Percentiles rank a stretch among this genome's conserved stretches.
These are phyloP conservation scores for Thymallus thymallus DNA, from an alignment of 2,113 vertebrate genomes.

Conservation along the genomic window DNA sequence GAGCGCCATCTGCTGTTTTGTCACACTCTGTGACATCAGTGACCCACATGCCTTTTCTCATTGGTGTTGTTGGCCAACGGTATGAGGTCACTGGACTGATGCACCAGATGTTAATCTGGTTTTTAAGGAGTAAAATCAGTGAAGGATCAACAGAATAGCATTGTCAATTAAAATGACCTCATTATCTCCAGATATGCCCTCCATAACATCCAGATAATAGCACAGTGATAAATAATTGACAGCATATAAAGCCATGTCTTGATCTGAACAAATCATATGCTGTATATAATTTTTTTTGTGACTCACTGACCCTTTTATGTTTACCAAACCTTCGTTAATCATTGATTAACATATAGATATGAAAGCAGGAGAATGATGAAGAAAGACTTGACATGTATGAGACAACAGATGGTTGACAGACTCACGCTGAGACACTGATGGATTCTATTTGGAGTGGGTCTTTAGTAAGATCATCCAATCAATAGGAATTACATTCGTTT, in stretches of 20 bases:
- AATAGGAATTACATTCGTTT: conserved; percentile 8
- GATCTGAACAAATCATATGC: background rate
- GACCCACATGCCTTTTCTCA: background rate
- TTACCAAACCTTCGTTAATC: background rate
- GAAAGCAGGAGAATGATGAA: background rate
- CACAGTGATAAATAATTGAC: too few relatives aligned
- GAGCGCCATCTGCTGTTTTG: conserved; percentile 44
- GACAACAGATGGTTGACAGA: background rate
- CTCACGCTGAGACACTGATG: background rate
- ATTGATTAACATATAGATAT: background rate
- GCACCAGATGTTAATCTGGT: background rate
- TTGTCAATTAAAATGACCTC: background rate
- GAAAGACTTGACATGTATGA: background rate
- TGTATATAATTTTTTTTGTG: too few relatives aligned
- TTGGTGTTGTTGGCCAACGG: background rate
- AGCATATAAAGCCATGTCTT: background rate
- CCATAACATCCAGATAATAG: too few relatives aligned
- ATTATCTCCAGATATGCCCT: too few relatives aligned
- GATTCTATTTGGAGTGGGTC: background rate
- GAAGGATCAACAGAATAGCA: background rate
- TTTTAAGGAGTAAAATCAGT: background rate
- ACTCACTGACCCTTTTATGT: too few relatives aligned
- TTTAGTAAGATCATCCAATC: background rate
- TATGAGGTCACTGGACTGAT: background rate
- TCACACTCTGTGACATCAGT: background rate